phyloP scores from a whole-genome alignment of 2,888 invertebrate genomes.

The Ecdyonurus torrentis region DNA sequence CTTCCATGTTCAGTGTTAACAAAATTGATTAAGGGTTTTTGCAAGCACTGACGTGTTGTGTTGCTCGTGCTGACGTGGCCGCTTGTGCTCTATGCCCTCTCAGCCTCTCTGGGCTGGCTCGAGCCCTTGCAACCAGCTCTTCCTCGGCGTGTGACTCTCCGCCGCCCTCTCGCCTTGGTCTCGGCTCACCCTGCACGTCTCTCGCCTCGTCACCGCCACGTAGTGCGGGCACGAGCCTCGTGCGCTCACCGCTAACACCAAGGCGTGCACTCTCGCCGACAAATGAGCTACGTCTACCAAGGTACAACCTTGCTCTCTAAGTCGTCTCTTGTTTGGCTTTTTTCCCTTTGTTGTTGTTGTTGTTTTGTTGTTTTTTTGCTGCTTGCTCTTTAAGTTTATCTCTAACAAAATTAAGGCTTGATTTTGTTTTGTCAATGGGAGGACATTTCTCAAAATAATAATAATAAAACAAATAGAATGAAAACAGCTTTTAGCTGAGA shows the following conservation, averaged over 20 bases:
- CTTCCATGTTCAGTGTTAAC: too few species aligned
- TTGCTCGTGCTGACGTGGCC: too few species aligned
- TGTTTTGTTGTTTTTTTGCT: background rate
- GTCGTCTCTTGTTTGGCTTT: background rate
- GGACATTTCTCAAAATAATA: too few species aligned
- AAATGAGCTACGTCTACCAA: background rate
- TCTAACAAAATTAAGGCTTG: too few species aligned
- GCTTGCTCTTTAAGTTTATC: too few species aligned
- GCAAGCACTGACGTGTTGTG: too few species aligned
- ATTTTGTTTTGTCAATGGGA: too few species aligned
- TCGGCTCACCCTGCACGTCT: background rate
- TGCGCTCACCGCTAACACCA: background rate
- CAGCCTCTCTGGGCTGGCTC: constrained; percentile 9
- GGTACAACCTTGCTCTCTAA: background rate
- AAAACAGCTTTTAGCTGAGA: too few species aligned
- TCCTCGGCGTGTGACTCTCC: constrained; percentile 4
- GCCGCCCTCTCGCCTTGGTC: background rate
- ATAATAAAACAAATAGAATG: too few species aligned
- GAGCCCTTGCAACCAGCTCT: constrained; percentile 7
- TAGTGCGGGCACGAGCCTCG: constrained; percentile 8
- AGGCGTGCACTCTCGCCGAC: background rate
- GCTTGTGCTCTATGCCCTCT: too few species aligned
- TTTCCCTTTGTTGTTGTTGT: background rate
- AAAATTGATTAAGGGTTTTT: too few species aligned
- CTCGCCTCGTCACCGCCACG: background rate